Evolutionary conservation across 2,113 vertebrate genomes (phyloP).

Genomic region (Corydoras sp.): DNA sequence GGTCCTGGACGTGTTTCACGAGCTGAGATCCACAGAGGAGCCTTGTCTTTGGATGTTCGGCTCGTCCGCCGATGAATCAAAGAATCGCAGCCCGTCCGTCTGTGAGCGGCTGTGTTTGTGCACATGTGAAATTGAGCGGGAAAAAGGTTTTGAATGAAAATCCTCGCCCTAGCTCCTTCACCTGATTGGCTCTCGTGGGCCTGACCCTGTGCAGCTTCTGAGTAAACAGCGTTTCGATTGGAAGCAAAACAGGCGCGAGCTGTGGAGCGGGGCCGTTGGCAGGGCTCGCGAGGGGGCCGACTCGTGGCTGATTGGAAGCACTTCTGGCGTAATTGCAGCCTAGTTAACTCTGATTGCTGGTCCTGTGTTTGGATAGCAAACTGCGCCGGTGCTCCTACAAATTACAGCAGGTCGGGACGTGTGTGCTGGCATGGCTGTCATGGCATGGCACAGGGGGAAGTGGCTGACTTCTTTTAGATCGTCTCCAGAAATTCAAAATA

Average conservation of each 20-base stretch:
- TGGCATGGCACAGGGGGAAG: not conserved
- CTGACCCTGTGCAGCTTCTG: slow-evolving; percentile 34
- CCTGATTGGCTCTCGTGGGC: not conserved
- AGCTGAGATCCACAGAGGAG: too few species aligned
- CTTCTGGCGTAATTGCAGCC: slow-evolving; percentile 56
- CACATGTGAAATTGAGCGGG: slow-evolving; percentile 12
- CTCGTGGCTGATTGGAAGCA: slow-evolving; percentile 55
- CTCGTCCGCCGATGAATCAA: too few species aligned
- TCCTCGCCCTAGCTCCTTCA: not conserved
- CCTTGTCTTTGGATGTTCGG: too few species aligned
- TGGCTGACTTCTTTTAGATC: slow-evolving; percentile 3
- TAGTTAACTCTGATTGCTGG: slow-evolving; percentile 61
- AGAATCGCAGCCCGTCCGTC: too few species aligned
- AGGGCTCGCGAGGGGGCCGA: slow-evolving; percentile 33
- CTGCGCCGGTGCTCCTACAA: slow-evolving; percentile 58
- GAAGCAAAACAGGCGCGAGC: slow-evolving; percentile 46
- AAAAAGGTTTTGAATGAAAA: not conserved
- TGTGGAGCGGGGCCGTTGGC: slow-evolving; percentile 49
- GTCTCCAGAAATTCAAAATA: not conserved
- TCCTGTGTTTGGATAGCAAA: slow-evolving; percentile 67
- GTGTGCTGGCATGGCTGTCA: slow-evolving; percentile 14
- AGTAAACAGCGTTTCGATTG: slow-evolving; percentile 39
- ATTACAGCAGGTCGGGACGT: slow-evolving; percentile 49
- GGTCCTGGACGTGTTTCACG: too few species aligned
- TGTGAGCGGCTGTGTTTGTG: slow-evolving; percentile 16